Conservation (phyloP, 2,797 vertebrate genomes). For the Harpagifer antarcticus region DNA sequence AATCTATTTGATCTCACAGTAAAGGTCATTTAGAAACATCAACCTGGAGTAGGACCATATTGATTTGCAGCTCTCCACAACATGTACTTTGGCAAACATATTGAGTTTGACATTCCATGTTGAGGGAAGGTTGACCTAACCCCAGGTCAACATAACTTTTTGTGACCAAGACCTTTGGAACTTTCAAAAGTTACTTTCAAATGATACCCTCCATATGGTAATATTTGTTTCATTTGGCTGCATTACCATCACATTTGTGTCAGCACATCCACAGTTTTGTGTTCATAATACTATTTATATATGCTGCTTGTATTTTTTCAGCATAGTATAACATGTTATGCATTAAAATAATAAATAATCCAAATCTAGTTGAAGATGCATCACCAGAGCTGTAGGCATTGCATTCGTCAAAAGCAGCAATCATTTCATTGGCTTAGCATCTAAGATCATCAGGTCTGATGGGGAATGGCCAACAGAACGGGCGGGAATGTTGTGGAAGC, state of each 20-base stretch:
- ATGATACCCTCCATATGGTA: not conserved
- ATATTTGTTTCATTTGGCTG: not conserved
- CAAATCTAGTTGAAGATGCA: not conserved
- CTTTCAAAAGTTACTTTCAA: not conserved
- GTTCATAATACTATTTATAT: not conserved
- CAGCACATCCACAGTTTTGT: not conserved
- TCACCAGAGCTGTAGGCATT: not conserved
- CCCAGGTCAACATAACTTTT: slow-evolving; percentile 59
- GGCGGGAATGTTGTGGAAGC: slow-evolving; percentile 49
- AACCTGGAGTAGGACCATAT: slow-evolving; percentile 13
- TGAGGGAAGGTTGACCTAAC: slow-evolving; percentile 56
- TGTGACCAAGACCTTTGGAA: not conserved
- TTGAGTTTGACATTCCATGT: slow-evolving; percentile 33
- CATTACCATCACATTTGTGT: not conserved
- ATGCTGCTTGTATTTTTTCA: not conserved
- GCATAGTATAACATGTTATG: not conserved
- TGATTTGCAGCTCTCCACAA: slow-evolving; percentile 46
- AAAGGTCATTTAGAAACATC: too few species aligned
- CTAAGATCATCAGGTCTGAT: slow-evolving; percentile 9
- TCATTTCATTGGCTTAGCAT: slow-evolving; percentile 37
- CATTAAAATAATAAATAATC: not conserved
- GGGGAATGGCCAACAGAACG: slow-evolving; percentile 37
- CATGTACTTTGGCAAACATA: slow-evolving; percentile 60
- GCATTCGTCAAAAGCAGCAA: slow-evolving; percentile 8
- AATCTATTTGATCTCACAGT: too few species aligned